Evolutionary conservation across 1,140 invertebrate genomes (phyloP).

Genomic region (Apis cerana): DNA sequence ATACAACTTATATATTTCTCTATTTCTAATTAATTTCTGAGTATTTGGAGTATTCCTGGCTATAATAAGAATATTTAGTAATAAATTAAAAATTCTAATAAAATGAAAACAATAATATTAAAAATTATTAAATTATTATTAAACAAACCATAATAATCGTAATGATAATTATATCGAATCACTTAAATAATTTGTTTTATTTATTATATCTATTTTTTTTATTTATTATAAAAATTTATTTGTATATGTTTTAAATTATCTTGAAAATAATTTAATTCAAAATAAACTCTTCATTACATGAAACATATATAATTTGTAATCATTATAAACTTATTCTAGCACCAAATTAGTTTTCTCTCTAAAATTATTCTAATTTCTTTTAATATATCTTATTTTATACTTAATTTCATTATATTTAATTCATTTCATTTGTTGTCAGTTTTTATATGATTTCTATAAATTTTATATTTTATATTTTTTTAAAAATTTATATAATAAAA

Average conservation of each 20-base stretch:
- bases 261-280: neutral
- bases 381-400: neutral
- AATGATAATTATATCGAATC: neutral
- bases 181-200: neutral
- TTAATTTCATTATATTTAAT: neutral
- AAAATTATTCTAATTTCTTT: conserved; percentile 4
- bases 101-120: neutral
- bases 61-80: neutral
- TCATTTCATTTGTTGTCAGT: neutral
- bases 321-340: neutral
- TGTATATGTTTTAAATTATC: neutral
- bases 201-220: too few species aligned
- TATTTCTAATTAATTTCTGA: conserved; percentile 33
- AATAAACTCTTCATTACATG: neutral
- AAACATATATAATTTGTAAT: neutral
- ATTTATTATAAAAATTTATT: neutral
- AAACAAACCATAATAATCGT: too few species aligned
- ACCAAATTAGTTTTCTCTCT: neutral
- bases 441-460: neutral
- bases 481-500: neutral
- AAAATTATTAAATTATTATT: too few species aligned
- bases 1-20: conserved; percentile 22
- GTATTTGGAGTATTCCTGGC: conserved; percentile 22
- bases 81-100: neutral
- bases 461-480: neutral